Evolutionary conservation across 2,113 vertebrate genomes (phyloP), one percentile per base, ranked within the genome.

Genomic region (Dolichotis patagonum): DNA sequence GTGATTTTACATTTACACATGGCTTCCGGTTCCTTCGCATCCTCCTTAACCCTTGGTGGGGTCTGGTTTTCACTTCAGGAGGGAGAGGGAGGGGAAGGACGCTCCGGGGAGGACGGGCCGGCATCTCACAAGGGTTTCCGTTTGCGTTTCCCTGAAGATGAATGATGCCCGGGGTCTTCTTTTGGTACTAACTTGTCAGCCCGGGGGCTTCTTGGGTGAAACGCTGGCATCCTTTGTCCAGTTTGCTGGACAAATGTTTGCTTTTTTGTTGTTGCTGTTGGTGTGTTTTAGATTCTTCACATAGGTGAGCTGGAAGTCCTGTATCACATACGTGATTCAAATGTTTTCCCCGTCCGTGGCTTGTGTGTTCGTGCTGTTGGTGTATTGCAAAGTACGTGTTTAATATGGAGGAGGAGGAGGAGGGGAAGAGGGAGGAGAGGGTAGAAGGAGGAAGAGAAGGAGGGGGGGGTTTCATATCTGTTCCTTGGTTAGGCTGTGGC

Each of bases 381-480:
- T 35, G 22, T 35, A 58, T 17, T 52, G 22, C n/a, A 73, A 52
- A 75, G 86, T 38, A 20, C 1, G 0, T 0, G 0, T 38, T 43
- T 52, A 2, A 30, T n/a, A 24, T 3, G 14, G 75, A 20, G 0
- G 43, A 24, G 3, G 19, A 9, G 5, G 46, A 9, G 46, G 46
- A 9, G 9, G 46, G 46, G 9, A 9, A 9, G 9, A 9, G 46
- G 9, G 46, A 9, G 46, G 46, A 49, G 6, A 49, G 46, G 46
- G 46, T 5, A 49, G 46, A 9, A 49, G 46, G 9, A 49, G 46
- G 46, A 49, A 49, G 46, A 5, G 9, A 9, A 49, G 46, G 46
- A 11, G 52, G 65, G 14, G 0, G 43, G n/a, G n/a, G n/a, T n/a
- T n/a, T 0, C 11, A 2, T 22, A 1, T 60, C 8, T 0, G 0